Evolutionary conservation across 1,140 invertebrate genomes (phyloP).

Genomic region (Anastrepha ludens): DNA sequence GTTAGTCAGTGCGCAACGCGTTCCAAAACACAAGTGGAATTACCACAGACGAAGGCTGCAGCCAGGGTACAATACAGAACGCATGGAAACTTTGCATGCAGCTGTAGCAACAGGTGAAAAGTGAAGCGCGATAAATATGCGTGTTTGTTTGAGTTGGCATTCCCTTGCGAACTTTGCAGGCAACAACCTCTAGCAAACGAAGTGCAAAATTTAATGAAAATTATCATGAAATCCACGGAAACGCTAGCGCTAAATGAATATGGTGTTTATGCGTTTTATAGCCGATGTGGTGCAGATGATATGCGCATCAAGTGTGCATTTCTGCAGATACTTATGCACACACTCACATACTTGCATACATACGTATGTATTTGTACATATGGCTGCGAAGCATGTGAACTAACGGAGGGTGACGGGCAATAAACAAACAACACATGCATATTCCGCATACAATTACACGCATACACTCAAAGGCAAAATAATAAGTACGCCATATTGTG

Average conservation of each 20-base stretch:
- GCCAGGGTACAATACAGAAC: too few relatives aligned
- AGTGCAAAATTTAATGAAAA: slow-evolving; percentile 49
- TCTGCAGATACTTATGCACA: not conserved
- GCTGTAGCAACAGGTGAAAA: slow-evolving; percentile 23
- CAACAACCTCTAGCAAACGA: not conserved
- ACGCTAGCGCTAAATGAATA: slow-evolving; percentile 10
- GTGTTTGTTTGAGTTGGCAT: not conserved
- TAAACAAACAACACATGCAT: not conserved
- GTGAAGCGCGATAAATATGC: not conserved
- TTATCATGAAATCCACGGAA: slow-evolving; percentile 38
- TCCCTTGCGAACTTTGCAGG: not conserved
- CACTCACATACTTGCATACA: not conserved
- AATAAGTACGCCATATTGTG: too few relatives aligned
- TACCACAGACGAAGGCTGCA: too few relatives aligned
- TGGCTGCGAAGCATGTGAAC: not conserved
- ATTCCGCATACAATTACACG: not conserved
- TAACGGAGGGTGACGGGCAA: not conserved
- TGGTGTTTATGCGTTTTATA: slow-evolving; percentile 46
- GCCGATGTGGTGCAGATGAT: slow-evolving; percentile 32
- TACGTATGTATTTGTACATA: too few relatives aligned
- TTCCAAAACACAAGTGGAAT: too few relatives aligned
- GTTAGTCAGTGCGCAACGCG: too few relatives aligned
- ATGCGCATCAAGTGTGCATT: slow-evolving; percentile 28
- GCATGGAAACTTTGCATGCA: not conserved
- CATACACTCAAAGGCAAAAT: not conserved